Conservation (phyloP, 2,888 invertebrate species). For the Electrophaes corylata region DNA sequence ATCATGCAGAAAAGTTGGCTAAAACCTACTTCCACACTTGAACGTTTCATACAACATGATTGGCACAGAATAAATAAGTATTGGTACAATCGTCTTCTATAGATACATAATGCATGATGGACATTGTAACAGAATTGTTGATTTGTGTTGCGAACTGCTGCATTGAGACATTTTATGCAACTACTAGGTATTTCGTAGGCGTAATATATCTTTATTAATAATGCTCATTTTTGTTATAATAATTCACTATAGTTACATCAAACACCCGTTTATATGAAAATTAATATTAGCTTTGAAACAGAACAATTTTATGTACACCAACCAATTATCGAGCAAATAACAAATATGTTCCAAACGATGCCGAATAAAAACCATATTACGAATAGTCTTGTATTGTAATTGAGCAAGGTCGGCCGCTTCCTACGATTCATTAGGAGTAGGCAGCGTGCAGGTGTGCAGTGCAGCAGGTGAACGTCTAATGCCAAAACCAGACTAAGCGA, state of each 20-base stretch:
- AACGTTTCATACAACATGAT: constrained; percentile 15
- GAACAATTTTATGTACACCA: neutral
- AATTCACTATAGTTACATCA: neutral
- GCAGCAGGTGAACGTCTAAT: constrained; percentile 55
- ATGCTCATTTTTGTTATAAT: neutral
- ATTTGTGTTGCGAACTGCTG: constrained; percentile 19
- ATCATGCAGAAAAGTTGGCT: constrained; percentile 68
- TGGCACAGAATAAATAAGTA: constrained; percentile 24
- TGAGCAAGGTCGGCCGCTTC: constrained; percentile 69
- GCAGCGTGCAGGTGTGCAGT: constrained; percentile 48
- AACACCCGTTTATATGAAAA: neutral
- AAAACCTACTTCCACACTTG: constrained; percentile 48
- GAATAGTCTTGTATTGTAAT: constrained; percentile 22
- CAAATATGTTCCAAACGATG: neutral
- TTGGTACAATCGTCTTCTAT: constrained; percentile 39
- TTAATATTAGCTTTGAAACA: neutral
- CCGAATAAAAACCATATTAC: neutral
- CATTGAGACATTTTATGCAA: neutral
- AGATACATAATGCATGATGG: constrained; percentile 42
- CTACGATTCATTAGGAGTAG: constrained; percentile 56
- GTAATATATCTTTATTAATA: too few relatives aligned
- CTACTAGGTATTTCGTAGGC: neutral
- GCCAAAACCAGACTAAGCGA: neutral
- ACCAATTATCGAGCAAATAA: neutral
- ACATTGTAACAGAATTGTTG: constrained; percentile 28